Base-by-base conservation (phyloP, 2,113 vertebrate genomes). In the Rallus limicola region DNA sequence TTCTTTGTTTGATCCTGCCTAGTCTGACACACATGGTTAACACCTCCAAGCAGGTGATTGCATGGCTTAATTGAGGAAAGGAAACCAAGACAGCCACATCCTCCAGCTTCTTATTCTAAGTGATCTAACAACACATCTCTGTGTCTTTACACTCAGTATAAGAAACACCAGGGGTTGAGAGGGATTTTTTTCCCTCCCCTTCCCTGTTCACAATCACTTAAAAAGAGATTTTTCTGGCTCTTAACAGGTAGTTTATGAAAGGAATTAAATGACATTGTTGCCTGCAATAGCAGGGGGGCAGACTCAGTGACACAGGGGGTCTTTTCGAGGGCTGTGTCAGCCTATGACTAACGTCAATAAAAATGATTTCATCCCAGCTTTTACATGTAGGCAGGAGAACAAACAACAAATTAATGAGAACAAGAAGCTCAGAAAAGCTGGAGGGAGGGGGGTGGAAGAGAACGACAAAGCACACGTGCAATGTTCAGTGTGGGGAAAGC, bases 391-490 rank as follows among this genome's bases (percentile, higher is more conserved):
- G 82, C 56, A 91, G 89, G 72, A 94, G 21, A 71, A 48, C 44
- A 78, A 97, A 95, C 65, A 95, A 86, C 82, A 96, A 76, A 90
- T 80, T 88, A 92, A 95, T 78, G 82, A 88, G 81, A 92, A 92
- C 84, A 91, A 93, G 91, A 71, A 91, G 44, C 34, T 94, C 75
- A 65, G 79, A 81, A 93, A 96, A 93, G 33, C 48, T 86, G 46
- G 55, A 83, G 44, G 19, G 25, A 83, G 50, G n/a, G 25, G 29
- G 40, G 15, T 82, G 56, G 86, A 94, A 80, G 17, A 60, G 42
- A 93, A 92, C 21, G 9, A 75, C n/a, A 74, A 76, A 79, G 33
- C 31, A 90, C 40, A 59, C 3, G 2, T 21, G 4, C 5, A 2
- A 7, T 52, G 63, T 74, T 67, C 2, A 0, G 31, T 28, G 31